phyloP scores from a whole-genome alignment of 2,113 vertebrate species.

The Myotis lucifugus region DNA sequence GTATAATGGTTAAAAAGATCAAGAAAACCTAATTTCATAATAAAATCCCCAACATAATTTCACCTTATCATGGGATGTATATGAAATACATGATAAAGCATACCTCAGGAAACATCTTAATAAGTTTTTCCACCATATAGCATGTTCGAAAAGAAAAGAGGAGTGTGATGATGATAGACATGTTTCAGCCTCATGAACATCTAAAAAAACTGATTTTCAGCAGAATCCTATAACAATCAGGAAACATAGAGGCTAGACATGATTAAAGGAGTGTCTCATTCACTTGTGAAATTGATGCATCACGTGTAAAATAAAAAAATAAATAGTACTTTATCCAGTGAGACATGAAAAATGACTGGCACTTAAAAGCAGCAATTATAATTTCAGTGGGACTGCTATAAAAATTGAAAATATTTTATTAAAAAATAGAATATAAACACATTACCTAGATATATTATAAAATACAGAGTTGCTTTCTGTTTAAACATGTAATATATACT shows the following conservation, averaged over 20 bases:
- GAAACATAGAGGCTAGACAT: neutral
- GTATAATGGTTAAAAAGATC: neutral
- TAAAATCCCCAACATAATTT: neutral
- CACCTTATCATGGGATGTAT: neutral
- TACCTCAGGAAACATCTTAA: neutral
- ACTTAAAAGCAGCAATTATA: conserved; percentile 22
- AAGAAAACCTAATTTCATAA: neutral
- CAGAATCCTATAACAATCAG: neutral
- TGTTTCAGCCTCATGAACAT: neutral
- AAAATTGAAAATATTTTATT: neutral
- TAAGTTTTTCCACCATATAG: neutral
- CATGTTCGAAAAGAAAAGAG: neutral
- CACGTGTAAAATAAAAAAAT: conserved; percentile 30
- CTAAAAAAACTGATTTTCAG: conserved; percentile 40
- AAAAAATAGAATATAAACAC: conserved; percentile 11
- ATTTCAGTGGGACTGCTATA: neutral
- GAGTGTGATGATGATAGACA: neutral
- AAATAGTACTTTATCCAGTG: neutral
- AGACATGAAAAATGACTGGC: conserved; percentile 40
- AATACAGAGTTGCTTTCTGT: neutral
- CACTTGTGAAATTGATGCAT: conserved; percentile 4
- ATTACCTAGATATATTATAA: neutral
- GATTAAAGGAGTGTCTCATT: conserved; percentile 31
- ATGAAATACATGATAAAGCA: conserved; percentile 34
- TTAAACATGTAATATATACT: neutral